Evolutionary conservation across 2,113 vertebrate species (phyloP).

Genomic region (Nycticryphes semicollaris): DNA sequence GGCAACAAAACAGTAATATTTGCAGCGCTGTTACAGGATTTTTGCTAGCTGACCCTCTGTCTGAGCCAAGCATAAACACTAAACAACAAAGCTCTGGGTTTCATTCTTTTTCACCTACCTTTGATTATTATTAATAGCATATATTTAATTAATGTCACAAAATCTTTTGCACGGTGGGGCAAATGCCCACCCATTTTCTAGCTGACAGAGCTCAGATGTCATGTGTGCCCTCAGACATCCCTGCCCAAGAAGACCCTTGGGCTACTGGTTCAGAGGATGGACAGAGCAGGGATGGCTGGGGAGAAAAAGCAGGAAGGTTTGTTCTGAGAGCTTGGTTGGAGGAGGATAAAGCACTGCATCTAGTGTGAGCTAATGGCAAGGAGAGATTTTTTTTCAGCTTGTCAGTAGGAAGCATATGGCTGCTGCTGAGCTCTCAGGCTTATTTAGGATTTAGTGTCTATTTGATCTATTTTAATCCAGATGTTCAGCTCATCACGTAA

Average conservation of each 20-base stretch:
- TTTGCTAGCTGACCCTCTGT: background rate
- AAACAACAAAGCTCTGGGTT: background rate
- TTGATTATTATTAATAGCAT: background rate
- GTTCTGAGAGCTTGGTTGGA: background rate
- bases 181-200: background rate
- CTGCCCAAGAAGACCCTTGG: background rate
- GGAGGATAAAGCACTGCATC: background rate
- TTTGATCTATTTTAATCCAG: conserved; percentile 65
- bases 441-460: conserved; percentile 63
- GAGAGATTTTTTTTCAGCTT: background rate
- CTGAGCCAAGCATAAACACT: background rate
- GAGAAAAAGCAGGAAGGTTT: background rate
- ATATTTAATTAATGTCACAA: background rate
- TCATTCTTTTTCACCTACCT: background rate
- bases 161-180: background rate
- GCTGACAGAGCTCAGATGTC: background rate
- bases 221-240: background rate
- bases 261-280: background rate
- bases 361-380: conserved; percentile 38
- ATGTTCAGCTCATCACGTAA: conserved; percentile 58
- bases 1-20: background rate
- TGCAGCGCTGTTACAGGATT: background rate
- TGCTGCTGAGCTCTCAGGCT: conserved; percentile 33
- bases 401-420: conserved; percentile 56
- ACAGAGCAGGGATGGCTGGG: background rate